Conservation (phyloP, 1,140 invertebrate genomes). For the Drosophila malerkotliana region DNA sequence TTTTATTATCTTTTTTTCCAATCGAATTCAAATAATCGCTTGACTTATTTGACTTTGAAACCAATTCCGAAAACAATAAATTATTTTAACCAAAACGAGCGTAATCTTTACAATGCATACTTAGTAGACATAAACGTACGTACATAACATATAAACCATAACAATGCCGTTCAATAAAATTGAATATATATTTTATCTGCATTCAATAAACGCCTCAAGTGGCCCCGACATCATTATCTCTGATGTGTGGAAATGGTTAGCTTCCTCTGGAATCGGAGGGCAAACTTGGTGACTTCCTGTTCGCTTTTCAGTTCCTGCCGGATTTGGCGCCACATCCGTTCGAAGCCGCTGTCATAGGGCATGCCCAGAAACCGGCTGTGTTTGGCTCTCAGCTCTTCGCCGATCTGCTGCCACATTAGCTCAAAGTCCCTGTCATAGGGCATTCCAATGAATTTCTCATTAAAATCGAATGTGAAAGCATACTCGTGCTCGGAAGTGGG, state of each 20-base stretch:
- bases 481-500: not conserved
- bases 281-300: not conserved
- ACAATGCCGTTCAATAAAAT: conserved; percentile 58
- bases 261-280: not conserved
- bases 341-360: conserved; percentile 31
- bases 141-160: conserved; percentile 41
- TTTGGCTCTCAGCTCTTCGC: not conserved
- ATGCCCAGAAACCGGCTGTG: conserved; percentile 5
- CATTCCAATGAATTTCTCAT: not conserved
- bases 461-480: conserved; percentile 5
- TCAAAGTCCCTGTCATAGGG: conserved; percentile 4
- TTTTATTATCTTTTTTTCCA: conserved; percentile 62
- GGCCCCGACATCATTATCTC: conserved; percentile 6
- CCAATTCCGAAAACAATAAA: conserved; percentile 72
- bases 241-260: not conserved
- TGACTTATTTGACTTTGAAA: conserved; percentile 58
- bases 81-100: conserved; percentile 74
- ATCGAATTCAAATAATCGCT: conserved; percentile 44
- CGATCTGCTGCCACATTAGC: conserved; percentile 4
- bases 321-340: conserved; percentile 42
- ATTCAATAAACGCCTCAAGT: conserved; percentile 25
- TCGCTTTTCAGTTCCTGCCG: conserved; percentile 10
- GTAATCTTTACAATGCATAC: conserved; percentile 59
- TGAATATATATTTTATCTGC: conserved; percentile 49
- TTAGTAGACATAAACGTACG: conserved; percentile 13